A percentile compares a stretch with the other conserved stretches of the same genome.
Conservation (phyloP, 1,140 invertebrate species). For the Lutraria rhynchaena region DNA sequence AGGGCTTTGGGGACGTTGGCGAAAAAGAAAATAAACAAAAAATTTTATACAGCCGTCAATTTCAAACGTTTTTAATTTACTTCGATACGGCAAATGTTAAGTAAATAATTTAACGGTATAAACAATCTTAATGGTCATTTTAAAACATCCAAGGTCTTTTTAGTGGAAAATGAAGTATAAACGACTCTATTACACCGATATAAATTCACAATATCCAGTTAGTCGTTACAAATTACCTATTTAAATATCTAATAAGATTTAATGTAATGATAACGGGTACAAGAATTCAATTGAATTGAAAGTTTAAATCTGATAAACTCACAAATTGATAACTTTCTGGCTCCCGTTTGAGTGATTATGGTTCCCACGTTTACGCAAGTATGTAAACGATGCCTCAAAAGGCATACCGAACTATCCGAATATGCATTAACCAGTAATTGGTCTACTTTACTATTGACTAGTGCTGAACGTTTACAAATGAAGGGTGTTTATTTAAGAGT, state of each 20-base stretch:
- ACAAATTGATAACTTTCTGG: conserved; percentile 6
- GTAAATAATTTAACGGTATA: no score
- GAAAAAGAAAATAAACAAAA: no score
- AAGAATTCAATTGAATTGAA: conserved; percentile 11
- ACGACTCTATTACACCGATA: conserved; percentile 24
- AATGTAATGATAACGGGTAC: conserved; percentile 8
- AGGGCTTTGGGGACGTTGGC: no score
- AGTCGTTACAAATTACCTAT: conserved; percentile 35
- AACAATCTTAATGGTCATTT: no score
- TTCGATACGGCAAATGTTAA: no score
- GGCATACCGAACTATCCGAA: neutral
- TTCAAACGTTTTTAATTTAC: no score
- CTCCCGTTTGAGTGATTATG: conserved; percentile 15
- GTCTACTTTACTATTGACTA: neutral
- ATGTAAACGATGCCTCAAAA: neutral
- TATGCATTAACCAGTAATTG: neutral
- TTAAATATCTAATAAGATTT: conserved; percentile 39
- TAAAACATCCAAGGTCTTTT: no score
- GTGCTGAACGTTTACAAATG: neutral
- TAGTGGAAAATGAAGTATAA: neutral
- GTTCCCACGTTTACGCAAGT: conserved; percentile 40
- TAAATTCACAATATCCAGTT: conserved; percentile 10
- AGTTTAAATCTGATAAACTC: conserved; percentile 26
- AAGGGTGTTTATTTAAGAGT: conserved; percentile 13
- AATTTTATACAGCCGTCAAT: no score